Conservation (phyloP, 2,888 invertebrate genomes). For the Lasius fuliginosus region DNA sequence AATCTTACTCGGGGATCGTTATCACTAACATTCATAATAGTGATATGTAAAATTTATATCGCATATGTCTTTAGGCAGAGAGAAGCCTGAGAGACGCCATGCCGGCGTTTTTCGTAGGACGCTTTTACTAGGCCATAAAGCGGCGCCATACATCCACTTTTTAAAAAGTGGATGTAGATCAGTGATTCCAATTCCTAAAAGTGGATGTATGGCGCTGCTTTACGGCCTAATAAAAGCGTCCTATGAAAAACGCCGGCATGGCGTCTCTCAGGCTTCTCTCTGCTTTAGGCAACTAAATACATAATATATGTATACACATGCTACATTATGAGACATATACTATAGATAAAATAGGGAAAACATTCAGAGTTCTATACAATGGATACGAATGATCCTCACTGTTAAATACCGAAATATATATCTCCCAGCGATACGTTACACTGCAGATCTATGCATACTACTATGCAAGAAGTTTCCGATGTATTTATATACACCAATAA, state of each 20-base stretch:
- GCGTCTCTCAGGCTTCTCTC: too few species aligned
- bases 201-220: too few species aligned
- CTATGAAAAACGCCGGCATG: too few species aligned
- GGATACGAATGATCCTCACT: conserved; percentile 14
- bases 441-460: not conserved
- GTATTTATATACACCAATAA: conserved; percentile 12
- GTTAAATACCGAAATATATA: not conserved
- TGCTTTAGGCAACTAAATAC: conserved; percentile 29
- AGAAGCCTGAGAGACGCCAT: too few species aligned
- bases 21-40: conserved; percentile 27
- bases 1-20: not conserved
- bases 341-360: conserved; percentile 29
- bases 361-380: conserved; percentile 39
- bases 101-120: too few species aligned
- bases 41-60: conserved; percentile 30
- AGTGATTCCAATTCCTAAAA: too few species aligned
- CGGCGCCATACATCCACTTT: too few species aligned
- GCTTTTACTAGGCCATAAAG: too few species aligned
- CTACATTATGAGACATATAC: conserved; percentile 11
- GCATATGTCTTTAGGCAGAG: conserved; percentile 17
- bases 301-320: conserved; percentile 29
- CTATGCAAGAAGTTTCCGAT: not conserved
- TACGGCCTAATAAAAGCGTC: too few species aligned
- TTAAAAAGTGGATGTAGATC: too few species aligned
- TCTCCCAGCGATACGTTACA: not conserved